These are phyloP conservation scores for Orthosia cruda DNA, from an alignment of 2,888 invertebrate species.

Conservation along the genomic window DNA sequence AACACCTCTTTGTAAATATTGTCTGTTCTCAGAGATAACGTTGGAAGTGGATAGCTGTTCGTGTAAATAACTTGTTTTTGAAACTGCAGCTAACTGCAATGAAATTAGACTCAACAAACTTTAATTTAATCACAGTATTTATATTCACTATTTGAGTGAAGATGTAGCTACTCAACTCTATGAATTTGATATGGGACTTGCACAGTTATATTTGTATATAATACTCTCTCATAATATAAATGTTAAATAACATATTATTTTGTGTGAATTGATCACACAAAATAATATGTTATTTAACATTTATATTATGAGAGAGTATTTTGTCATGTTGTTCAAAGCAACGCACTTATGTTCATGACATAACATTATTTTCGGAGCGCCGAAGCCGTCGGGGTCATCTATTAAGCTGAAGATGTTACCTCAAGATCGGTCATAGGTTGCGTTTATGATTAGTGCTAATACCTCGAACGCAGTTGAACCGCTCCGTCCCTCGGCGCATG, in stretches of 20 bases:
- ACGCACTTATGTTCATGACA: background rate
- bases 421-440: constrained; percentile 67
- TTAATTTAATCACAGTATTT: background rate
- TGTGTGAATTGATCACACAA: too few relatives aligned
- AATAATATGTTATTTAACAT: too few relatives aligned
- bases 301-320: too few relatives aligned
- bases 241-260: too few relatives aligned
- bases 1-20: constrained; percentile 20
- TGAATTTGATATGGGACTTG: background rate
- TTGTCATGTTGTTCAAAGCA: background rate
- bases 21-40: constrained; percentile 32
- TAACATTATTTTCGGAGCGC: constrained; percentile 23
- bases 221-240: too few relatives aligned
- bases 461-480: constrained; percentile 73
- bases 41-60: constrained; percentile 12
- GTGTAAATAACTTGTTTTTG: constrained; percentile 13
- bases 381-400: constrained; percentile 32
- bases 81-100: background rate
- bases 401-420: constrained; percentile 64
- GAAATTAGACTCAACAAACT: background rate
- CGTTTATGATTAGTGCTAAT: constrained; percentile 83
- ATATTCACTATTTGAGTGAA: too few relatives aligned
- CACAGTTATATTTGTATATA: too few relatives aligned
- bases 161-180: background rate
- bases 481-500: constrained; percentile 85